Conservation (phyloP, 2,113 vertebrate genomes). For the Eleginops maclovinus region DNA sequence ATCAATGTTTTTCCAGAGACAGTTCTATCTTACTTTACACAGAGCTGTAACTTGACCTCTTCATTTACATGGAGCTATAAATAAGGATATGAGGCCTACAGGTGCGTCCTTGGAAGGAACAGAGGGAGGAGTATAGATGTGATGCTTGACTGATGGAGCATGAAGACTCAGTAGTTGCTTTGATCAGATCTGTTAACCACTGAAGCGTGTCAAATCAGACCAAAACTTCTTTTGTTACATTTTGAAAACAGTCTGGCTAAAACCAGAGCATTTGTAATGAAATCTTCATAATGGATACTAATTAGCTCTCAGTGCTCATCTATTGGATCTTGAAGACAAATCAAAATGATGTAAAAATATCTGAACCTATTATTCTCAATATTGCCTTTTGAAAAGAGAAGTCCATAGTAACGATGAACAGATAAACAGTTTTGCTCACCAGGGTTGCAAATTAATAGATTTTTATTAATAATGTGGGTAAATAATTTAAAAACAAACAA, state of each 20-base stretch:
- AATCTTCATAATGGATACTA: too few relatives aligned
- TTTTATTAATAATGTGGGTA: too few relatives aligned
- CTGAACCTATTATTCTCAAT: neutral
- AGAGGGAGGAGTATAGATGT: slow-evolving; percentile 10
- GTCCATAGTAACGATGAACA: neutral
- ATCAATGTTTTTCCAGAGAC: neutral
- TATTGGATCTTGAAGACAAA: neutral
- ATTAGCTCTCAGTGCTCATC: neutral
- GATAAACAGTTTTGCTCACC: too few relatives aligned
- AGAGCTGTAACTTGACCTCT: slow-evolving; percentile 10
- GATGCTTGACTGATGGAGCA: slow-evolving; percentile 36
- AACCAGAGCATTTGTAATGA: too few relatives aligned
- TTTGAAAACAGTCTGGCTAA: too few relatives aligned
- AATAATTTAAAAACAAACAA: too few relatives aligned
- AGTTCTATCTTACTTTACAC: neutral
- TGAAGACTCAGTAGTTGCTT: slow-evolving; percentile 27
- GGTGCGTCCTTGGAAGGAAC: slow-evolving; percentile 51
- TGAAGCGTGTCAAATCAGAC: neutral
- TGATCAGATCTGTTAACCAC: neutral
- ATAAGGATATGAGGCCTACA: slow-evolving; percentile 29
- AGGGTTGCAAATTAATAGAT: too few relatives aligned
- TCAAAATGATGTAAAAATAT: neutral
- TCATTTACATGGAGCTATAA: slow-evolving; percentile 46
- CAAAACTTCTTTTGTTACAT: too few relatives aligned
- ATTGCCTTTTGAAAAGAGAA: neutral